These are phyloP conservation scores for Carabus problematicus DNA, from an alignment of 2,888 invertebrate species.

Conservation along the genomic window DNA sequence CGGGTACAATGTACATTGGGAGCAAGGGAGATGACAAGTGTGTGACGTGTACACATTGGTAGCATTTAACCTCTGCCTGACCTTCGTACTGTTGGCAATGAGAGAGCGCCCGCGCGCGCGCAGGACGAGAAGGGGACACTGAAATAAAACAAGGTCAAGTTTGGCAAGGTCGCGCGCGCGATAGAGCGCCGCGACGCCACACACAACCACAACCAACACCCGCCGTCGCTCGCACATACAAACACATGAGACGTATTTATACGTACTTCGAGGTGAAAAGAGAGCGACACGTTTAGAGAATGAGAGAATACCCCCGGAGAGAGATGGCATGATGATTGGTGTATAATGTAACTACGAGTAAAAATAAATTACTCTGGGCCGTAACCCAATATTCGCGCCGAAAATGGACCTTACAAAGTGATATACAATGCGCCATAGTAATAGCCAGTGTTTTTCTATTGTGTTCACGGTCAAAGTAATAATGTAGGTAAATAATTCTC, in stretches of 20 bases:
- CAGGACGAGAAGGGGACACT: constrained; percentile 50
- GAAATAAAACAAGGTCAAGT: constrained; percentile 62
- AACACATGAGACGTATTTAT: too few species aligned
- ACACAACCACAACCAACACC: neutral
- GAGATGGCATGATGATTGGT: neutral
- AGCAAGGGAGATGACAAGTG: neutral
- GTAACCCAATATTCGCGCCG: constrained; percentile 34
- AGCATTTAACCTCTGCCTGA: constrained; percentile 46
- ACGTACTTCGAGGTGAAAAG: neutral
- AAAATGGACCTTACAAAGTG: constrained; percentile 28
- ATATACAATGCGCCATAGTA: neutral
- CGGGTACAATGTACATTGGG: neutral
- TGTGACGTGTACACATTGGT: constrained; percentile 2
- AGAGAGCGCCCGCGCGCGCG: constrained; percentile 20
- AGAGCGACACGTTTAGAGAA: constrained; percentile 1
- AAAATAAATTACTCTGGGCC: neutral
- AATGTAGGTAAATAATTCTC: too few species aligned
- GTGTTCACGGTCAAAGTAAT: too few species aligned
- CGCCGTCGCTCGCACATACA: too few species aligned
- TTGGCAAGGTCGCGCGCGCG: constrained; percentile 56
- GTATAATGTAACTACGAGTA: neutral
- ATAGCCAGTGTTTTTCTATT: too few species aligned
- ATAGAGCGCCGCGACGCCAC: constrained; percentile 36
- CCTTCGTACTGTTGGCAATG: constrained; percentile 44
- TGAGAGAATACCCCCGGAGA: constrained; percentile 2